Percentiles rank a stretch among this genome's conserved stretches.
phyloP scores from a whole-genome alignment of 2,113 vertebrate species.

The Rhinogobius similis region DNA sequence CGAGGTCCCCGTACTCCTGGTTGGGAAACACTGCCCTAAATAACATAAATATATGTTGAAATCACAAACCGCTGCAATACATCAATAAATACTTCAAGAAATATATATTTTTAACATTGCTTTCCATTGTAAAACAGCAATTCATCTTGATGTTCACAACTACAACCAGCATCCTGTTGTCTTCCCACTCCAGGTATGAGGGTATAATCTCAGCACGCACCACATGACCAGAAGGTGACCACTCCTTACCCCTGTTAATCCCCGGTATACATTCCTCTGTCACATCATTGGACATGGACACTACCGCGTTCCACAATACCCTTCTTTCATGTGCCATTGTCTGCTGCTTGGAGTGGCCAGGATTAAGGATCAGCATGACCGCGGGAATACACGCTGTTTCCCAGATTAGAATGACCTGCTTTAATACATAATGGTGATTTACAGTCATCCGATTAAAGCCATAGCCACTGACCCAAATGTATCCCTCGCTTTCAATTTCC shows the following conservation, averaged over 20 bases:
- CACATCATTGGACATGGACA: conserved; percentile 42
- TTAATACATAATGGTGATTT: conserved; percentile 70
- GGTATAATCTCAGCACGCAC: conserved; percentile 33
- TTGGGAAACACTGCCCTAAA: no score
- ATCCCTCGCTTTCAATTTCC: conserved; percentile 34
- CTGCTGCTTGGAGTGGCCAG: conserved; percentile 35
- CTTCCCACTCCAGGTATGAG: conserved; percentile 7
- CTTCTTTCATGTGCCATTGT: conserved; percentile 36
- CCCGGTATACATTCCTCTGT: conserved; percentile 31
- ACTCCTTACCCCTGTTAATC: conserved; percentile 36
- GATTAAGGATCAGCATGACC: conserved; percentile 63
- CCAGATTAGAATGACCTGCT: conserved; percentile 72
- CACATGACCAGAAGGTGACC: conserved; percentile 29
- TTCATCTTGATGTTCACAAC: no score
- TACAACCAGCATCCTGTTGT: neutral
- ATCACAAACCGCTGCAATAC: neutral
- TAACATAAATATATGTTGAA: no score
- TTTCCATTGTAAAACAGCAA: no score
- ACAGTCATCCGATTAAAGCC: conserved; percentile 65
- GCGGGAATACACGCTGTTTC: conserved; percentile 59
- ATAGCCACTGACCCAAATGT: conserved; percentile 56
- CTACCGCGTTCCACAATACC: conserved; percentile 19
- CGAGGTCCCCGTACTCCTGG: no score
- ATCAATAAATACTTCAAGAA: no score
- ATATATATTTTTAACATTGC: neutral